Evolutionary conservation across 1,140 invertebrate genomes (phyloP).

Genomic region (Ladona fulva): DNA sequence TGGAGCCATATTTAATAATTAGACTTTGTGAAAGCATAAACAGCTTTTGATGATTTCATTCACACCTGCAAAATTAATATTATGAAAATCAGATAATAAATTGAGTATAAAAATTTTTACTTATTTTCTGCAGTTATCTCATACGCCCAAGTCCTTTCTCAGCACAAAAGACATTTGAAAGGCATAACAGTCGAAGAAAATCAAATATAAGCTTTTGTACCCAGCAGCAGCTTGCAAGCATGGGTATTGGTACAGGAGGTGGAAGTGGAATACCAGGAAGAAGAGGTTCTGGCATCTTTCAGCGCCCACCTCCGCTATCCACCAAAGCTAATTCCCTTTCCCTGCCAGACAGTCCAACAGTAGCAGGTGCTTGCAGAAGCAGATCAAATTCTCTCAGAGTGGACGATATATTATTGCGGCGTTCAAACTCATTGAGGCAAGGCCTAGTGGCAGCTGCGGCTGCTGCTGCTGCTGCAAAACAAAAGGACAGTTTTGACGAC

Average conservation of each 20-base stretch:
- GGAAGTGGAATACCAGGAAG: conserved; percentile 23
- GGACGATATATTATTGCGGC: conserved; percentile 70
- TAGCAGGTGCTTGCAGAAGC: conserved; percentile 57
- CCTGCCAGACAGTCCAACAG: conserved; percentile 75
- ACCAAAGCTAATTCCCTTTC: conserved; percentile 82
- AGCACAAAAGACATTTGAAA: conserved; percentile 85
- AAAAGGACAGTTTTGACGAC: conserved; percentile 74
- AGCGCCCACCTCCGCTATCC: conserved; percentile 60
- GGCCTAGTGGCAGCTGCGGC: conserved; percentile 41
- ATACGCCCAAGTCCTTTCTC: conserved; percentile 85
- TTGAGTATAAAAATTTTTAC: no score
- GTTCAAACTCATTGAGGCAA: conserved; percentile 74
- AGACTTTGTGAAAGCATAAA: no score
- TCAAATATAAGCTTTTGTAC: conserved; percentile 85
- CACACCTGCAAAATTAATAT: no score
- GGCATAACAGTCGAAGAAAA: conserved; percentile 81
- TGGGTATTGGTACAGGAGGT: conserved; percentile 41
- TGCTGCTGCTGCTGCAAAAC: conserved; percentile 36
- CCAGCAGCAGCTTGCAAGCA: conserved; percentile 50
- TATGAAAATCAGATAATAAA: no score
- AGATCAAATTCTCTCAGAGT: conserved; percentile 76
- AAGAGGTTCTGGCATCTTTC: conserved; percentile 45
- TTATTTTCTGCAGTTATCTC: conserved; percentile 53
- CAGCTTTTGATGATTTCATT: no score
- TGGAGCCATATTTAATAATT: no score